Base-by-base conservation (phyloP, 2,888 invertebrate genomes). In the Toxonevra muliebris region DNA sequence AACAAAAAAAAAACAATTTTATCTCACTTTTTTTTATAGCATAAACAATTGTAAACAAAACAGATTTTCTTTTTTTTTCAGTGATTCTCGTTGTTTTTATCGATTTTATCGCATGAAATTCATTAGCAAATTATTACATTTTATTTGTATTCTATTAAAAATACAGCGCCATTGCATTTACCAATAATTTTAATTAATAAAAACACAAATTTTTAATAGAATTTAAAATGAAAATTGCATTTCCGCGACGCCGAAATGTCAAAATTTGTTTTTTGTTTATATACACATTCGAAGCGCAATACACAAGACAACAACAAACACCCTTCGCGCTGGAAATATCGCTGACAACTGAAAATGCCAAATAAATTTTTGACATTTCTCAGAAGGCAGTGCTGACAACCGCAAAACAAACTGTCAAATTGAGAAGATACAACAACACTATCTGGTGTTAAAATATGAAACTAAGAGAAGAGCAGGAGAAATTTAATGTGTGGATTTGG, bases 341-440 rank as follows among this genome's bases (percentile, higher is more conserved):
- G 66, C 74, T 77, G 76, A 76, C 76, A 77, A 76, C 76, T 76
- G 71, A 76, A 70, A 69, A 70, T 73, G 71, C 70, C 71, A 74
- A 30, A 30, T 30, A 73, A 73, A 73, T 73, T 71, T 75, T 76
- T 73, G 71, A 66, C 69, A 68, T 65, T 71, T 74, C 68, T 72
- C 53, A 55, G 10, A 10, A 15, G 66, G 66, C 19, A 68, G 66
- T 64, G 65, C 57, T 68, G 73, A 68, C 30, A 30, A 30, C 30
- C 30, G 30, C 71, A 70, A n/a, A n/a, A n/a, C n/a, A n/a, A n/a
- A 69, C 64, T 41, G 65, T 68, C 69, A 53, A 20, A 50, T 55
- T 61, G 61, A 42, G 58, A 63, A 45, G 8, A 9, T 30, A 20
- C 17, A 12, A 30, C 20, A n/a, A 67, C 69, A 68, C 53, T 69